These are phyloP conservation scores for Cichlasoma orientale DNA, from an alignment of 2,797 vertebrate species.

Conservation along the genomic window DNA sequence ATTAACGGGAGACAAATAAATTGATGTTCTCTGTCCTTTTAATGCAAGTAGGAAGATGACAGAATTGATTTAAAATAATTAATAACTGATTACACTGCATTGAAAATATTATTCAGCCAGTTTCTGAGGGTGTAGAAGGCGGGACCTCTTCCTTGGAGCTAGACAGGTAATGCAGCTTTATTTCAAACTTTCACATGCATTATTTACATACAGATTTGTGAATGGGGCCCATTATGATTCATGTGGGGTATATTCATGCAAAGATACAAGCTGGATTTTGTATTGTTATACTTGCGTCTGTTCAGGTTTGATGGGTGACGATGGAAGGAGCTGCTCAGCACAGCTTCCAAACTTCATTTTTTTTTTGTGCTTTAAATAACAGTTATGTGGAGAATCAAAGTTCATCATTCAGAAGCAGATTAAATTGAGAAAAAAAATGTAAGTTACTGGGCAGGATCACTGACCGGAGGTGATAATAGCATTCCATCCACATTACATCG, in stretches of 20 bases:
- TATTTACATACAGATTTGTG: background rate
- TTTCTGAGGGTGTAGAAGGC: background rate
- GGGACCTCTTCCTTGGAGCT: background rate
- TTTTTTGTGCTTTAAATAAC: background rate
- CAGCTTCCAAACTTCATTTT: background rate
- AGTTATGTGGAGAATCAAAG: background rate
- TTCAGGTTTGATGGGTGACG: background rate
- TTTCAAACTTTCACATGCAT: background rate
- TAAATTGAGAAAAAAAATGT: slow-evolving; percentile 2
- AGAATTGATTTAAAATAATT: background rate
- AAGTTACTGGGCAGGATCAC: background rate
- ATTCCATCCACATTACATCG: slow-evolving; percentile 20
- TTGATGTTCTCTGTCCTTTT: background rate
- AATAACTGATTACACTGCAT: background rate
- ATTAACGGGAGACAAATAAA: background rate
- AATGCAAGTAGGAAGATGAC: background rate
- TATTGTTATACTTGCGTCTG: background rate
- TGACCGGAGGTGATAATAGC: slow-evolving; percentile 19
- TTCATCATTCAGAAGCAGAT: slow-evolving; percentile 14
- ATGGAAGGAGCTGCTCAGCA: background rate
- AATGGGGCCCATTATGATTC: background rate
- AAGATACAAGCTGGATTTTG: background rate
- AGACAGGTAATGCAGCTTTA: background rate
- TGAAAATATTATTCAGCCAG: background rate
- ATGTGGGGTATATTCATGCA: background rate